A percentile compares a stretch with the other conserved stretches of the same genome.
phyloP scores from a whole-genome alignment of 2,113 vertebrate species.

The Romanogobio albipinnatus region DNA sequence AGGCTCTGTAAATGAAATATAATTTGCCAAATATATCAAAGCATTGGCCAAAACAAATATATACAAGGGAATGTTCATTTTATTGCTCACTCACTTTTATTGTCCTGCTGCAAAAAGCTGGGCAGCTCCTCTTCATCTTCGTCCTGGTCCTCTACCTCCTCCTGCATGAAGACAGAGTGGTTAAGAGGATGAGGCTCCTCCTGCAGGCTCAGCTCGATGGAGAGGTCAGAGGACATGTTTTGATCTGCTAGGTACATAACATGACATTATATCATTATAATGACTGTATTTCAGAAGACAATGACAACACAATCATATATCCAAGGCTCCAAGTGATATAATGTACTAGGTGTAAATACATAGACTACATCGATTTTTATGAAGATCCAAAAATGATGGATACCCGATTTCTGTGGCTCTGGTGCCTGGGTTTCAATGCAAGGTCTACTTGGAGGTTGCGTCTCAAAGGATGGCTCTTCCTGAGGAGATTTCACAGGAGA shows the following conservation, averaged over 20 bases:
- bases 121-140: conserved; percentile 72
- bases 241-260: conserved; percentile 16
- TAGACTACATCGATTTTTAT: background rate
- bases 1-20: conserved; percentile 66
- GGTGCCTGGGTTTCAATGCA: conserved; percentile 57
- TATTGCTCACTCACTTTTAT: conserved; percentile 64
- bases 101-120: conserved; percentile 66
- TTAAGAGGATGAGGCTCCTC: conserved; percentile 57
- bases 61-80: background rate
- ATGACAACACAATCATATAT: background rate
- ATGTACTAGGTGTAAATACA: background rate
- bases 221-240: conserved; percentile 70
- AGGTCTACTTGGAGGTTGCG: conserved; percentile 41
- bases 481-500: background rate
- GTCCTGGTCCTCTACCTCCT: conserved; percentile 67
- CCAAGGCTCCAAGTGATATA: background rate
- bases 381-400: background rate
- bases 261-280: background rate
- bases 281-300: background rate
- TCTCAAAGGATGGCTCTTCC: background rate
- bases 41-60: background rate
- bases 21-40: background rate
- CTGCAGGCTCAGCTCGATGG: conserved; percentile 70
- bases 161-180: conserved; percentile 45
- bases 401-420: conserved; percentile 62